Base-by-base conservation (phyloP, 1,140 invertebrate species). In the Magallana angulata region DNA sequence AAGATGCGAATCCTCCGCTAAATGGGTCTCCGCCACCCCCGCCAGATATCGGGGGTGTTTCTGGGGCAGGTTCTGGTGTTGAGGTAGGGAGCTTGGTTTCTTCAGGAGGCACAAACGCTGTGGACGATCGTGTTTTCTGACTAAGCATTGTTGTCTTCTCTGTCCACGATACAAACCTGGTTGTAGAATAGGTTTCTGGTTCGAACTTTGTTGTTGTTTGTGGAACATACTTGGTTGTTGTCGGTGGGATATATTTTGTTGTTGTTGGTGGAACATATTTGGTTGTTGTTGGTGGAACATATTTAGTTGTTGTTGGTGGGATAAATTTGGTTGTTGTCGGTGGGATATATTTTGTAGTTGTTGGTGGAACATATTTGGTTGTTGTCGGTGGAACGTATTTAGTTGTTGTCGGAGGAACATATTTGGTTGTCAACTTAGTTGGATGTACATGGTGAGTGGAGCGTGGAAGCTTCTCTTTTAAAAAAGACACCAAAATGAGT, bases 131-230 rank as follows among this genome's bases (percentile, higher is more conserved):
- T 30, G 68, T 76, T 30, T 30, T 76, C 68, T 76, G 24, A 76
- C 68, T 76, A 24, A 76, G 5, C 68, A 76, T 76, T 4, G 68
- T 76, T 1, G 68, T 76, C 2, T 30, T 76, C 9, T 76, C 68
- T 1, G 68, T 76, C 68, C 68, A 76, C 18, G 68, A 30, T 30
- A 76, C 68, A 76, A 76, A 76, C 24, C 68, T 76, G 18, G 68
- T 76, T 30, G 68, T 30, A 4, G 68, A 30, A 30, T 30, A 76
- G 24, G 68, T 76, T 36, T 76, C 9, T 76, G 68, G 68, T 9
- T 76, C 68, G 14, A 76, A 76, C 11, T 76, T 76, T 76, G 68
- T 76, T 24, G 68, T 76, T 12, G 68, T 76, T 12, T 18, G 68
- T 36, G 68, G 68, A 24, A 76, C 8, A 30, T 76, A 76, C 24